Conservation (phyloP, 53 echinoderm and acorn worm species). For the Mesocentrotus franciscanus region DNA sequence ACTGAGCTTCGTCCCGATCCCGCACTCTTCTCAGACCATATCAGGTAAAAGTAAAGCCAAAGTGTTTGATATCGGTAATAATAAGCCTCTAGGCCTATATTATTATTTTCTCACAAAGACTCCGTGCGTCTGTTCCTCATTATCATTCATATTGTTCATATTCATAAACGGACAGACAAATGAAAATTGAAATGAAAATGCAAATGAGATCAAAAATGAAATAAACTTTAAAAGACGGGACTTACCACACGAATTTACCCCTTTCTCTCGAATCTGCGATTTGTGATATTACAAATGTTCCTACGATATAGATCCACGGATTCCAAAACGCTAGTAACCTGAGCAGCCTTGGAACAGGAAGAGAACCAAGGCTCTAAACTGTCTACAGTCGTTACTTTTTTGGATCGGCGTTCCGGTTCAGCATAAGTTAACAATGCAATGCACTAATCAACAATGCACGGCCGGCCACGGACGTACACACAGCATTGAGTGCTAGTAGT, state of each 20-base stretch:
- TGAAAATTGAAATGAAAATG: too few species aligned
- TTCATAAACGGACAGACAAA: too few species aligned
- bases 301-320: constrained; percentile 26
- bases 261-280: background rate
- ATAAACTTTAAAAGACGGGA: background rate
- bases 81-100: too few species aligned
- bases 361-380: background rate
- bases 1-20: too few species aligned
- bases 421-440: background rate
- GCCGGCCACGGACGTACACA: background rate
- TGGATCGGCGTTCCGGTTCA: background rate
- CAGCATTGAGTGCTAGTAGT: background rate
- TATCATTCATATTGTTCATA: too few species aligned
- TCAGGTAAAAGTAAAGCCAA: too few species aligned
- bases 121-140: too few species aligned
- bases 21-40: too few species aligned
- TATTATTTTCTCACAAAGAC: too few species aligned
- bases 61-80: too few species aligned
- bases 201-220: too few species aligned
- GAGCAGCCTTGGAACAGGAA: background rate
- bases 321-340: background rate
- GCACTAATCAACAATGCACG: background rate
- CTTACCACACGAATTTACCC: background rate
- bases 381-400: background rate
- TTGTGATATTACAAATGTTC: background rate